Evolutionary conservation across 1,140 invertebrate genomes (phyloP), one percentile per base, ranked within the genome.

Genomic region (Rhagoletis zephyria): DNA sequence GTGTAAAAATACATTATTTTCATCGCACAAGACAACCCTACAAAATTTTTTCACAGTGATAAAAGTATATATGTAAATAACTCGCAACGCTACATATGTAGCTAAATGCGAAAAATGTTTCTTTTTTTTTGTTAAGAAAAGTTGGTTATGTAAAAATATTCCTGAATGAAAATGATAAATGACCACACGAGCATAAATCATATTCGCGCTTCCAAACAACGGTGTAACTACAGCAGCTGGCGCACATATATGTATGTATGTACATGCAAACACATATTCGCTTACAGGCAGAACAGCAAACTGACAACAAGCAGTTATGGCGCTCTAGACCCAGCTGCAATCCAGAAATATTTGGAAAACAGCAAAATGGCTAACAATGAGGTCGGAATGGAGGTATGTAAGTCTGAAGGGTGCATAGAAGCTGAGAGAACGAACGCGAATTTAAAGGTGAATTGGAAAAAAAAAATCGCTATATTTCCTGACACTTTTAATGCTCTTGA

Each of bases 161-260:
- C 67, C 42, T 74, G 67, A 74, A 48, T 42, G 30, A 67, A 87
- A 60, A 87, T 87, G 87, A 87, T 87, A 87, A 87, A 87, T 87
- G 87, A 81, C 87, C 51, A 61, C 30, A 60, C 40, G 7, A 87
- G 51, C 70, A 87, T 87, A 87, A 87, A 87, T 87, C 87, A 87
- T 81, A 77, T 87, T 87, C 67, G 59, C 67, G 56, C 59, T 12
- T 61, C 59, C 67, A 74, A 4, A 67, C 64, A 67, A 67, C 10
- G 9, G 64, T 42, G 30, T 1, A 10, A 3, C 19, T 30, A 30
- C 5, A 42, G 4, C 65, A 63, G 4, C 40, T 85, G 60, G 45
- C 63, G 60, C 85, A 63, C 85, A 5, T 45, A 85, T 60, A 85
- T 14, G 14, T 30, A 30, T 30, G 30, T 30, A 30, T 30, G 30